Conservation (phyloP, 1,140 invertebrate species). For the Cydia fagiglandana region DNA sequence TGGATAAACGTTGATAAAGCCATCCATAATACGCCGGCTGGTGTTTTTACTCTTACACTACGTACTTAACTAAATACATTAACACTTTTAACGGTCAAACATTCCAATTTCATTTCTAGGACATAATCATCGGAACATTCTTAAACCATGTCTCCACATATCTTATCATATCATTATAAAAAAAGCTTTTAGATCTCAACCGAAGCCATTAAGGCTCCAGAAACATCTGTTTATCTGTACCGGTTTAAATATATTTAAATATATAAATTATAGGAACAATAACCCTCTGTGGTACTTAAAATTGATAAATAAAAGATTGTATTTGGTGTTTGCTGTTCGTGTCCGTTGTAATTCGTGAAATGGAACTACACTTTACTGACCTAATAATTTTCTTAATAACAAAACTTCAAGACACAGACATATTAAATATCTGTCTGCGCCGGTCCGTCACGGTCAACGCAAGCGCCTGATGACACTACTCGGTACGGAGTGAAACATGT, state of each 20-base stretch:
- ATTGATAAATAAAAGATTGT: neutral
- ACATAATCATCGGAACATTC: slow-evolving; percentile 3
- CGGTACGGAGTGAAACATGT: too few relatives aligned
- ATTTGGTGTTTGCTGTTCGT: neutral
- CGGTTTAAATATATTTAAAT: slow-evolving; percentile 1
- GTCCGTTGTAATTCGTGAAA: neutral
- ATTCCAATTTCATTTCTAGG: neutral
- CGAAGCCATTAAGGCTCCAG: neutral
- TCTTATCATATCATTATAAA: slow-evolving; percentile 12
- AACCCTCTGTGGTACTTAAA: slow-evolving; percentile 8
- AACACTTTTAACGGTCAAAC: neutral
- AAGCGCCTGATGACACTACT: too few relatives aligned
- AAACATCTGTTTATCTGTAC: slow-evolving; percentile 18
- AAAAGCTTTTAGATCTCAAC: slow-evolving; percentile 6
- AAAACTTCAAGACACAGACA: too few relatives aligned
- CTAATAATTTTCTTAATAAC: too few relatives aligned
- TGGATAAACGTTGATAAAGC: too few relatives aligned
- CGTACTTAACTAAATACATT: neutral
- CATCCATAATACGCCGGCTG: too few relatives aligned
- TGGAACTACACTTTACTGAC: too few relatives aligned
- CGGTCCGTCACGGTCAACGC: too few relatives aligned
- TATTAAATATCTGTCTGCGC: too few relatives aligned
- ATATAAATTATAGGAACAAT: slow-evolving; percentile 19
- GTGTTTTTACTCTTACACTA: too few relatives aligned
- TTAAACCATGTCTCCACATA: neutral